Base-by-base conservation (phyloP, 2,888 invertebrate species). In the Noctua pronuba region DNA sequence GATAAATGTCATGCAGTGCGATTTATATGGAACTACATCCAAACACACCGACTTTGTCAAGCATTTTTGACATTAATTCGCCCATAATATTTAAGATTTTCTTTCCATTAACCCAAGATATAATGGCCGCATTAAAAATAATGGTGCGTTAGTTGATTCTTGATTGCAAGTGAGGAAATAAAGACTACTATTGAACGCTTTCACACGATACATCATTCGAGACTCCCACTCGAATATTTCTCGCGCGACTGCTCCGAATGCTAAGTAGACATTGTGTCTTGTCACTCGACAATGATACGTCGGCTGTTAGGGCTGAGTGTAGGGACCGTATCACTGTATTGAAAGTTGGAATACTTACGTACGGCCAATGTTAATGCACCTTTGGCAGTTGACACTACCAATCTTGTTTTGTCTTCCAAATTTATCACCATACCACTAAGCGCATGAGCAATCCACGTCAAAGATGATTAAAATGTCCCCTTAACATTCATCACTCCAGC, bases 251-350 rank as follows among this genome's bases (percentile, higher is more conserved):
- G 76, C 67, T 78, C 46, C 52, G 81, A 80, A 88, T 88, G 86
- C 75, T 73, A 88, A 88, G 73, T 75, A 88, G 83, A 80, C 79
- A 84, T 85, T 88, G 82, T 88, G 69, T 84, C 71, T 74, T 75
- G 71, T 78, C 82, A 76, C 62, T 79, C 66, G 73, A 49, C 49
- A 70, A 41, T 71, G 71, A 62, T 74, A 16, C 52, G 35, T 55
- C 5, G 28, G 41, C 44, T 62, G 55, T n/a, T 64, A 70, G 35
- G 31, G 44, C 16, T 73, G 38, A 41, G n/a, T 8, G 3, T 1
- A 24, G 31, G 21, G n/a, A 65, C 1, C 16, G n/a, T 13, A 16
- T n/a, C 38, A 8, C 8, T 16, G 13, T 38, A 3, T 65, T 65
- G 8, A 65, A 65, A 65, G 16, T 41, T 41, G 8, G n/a, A 3